phyloP scores from a whole-genome alignment of 2,888 invertebrate species.

The Chalcis sispes region DNA sequence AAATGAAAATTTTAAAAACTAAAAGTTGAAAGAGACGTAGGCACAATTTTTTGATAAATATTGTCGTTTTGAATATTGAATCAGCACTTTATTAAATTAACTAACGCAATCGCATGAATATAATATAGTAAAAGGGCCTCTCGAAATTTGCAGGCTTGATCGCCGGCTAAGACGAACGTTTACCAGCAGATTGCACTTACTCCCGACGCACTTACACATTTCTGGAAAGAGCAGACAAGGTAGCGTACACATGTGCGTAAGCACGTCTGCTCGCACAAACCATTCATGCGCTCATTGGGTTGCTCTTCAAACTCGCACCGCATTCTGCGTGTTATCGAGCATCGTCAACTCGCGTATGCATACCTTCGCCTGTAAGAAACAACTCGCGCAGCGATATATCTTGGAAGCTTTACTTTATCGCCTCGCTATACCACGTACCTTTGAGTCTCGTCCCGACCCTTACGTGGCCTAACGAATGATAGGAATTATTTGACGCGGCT shows the following conservation, averaged over 20 bases:
- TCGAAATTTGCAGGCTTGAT: conserved; percentile 49
- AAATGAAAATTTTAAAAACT: no score
- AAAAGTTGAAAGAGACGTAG: no score
- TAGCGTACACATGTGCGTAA: not conserved
- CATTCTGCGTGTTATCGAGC: no score
- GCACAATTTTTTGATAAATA: no score
- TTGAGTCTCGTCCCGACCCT: no score
- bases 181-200: conserved; percentile 43
- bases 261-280: conserved; percentile 26
- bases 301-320: no score
- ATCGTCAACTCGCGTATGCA: conserved; percentile 41
- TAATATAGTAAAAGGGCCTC: conserved; percentile 52
- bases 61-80: no score
- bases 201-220: conserved; percentile 15
- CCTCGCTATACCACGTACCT: no score
- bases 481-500: no score
- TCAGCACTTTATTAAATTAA: no score
- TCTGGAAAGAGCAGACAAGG: not conserved
- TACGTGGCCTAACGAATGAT: no score
- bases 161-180: conserved; percentile 39
- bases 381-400: conserved; percentile 25
- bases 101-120: conserved; percentile 44
- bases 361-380: no score
- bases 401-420: conserved; percentile 10
- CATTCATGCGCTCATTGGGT: not conserved